These are phyloP conservation scores for Hippocampus abdominalis DNA, from an alignment of 2,113 vertebrate species.

Conservation along the genomic window DNA sequence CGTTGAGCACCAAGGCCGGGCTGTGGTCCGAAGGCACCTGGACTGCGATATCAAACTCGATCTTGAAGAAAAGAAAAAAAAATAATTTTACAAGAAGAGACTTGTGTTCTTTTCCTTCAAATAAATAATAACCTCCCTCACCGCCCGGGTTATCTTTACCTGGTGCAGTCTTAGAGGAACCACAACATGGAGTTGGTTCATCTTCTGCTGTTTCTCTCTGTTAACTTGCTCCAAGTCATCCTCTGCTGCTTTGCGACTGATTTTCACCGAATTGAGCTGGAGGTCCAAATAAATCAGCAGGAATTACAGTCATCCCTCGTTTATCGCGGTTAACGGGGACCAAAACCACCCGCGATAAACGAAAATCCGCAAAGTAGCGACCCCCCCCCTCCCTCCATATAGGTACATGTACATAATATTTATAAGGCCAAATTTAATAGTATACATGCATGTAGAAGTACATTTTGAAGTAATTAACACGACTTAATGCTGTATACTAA, in stretches of 20 bases:
- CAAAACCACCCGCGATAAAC: too few relatives aligned
- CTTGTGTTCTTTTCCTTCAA: background rate
- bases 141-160: constrained; percentile 61
- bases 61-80: constrained; percentile 60
- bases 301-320: too few relatives aligned
- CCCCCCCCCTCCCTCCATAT: too few relatives aligned
- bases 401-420: too few relatives aligned
- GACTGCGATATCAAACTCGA: constrained; percentile 73
- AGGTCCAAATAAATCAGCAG: background rate
- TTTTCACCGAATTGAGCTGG: constrained; percentile 76
- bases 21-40: constrained; percentile 74
- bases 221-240: constrained; percentile 80
- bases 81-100: background rate
- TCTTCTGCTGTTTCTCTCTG: constrained; percentile 83
- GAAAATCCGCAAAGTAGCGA: too few relatives aligned
- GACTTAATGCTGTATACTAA: too few relatives aligned
- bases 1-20: constrained; percentile 77
- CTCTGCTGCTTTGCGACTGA: constrained; percentile 66
- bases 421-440: too few relatives aligned
- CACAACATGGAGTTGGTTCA: constrained; percentile 84
- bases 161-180: constrained; percentile 88
- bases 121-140: too few relatives aligned
- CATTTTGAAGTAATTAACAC: too few relatives aligned
- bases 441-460: too few relatives aligned
- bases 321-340: too few relatives aligned